Base-by-base conservation (phyloP, 2,888 invertebrate species). In the Ditylenchus weischeri region DNA sequence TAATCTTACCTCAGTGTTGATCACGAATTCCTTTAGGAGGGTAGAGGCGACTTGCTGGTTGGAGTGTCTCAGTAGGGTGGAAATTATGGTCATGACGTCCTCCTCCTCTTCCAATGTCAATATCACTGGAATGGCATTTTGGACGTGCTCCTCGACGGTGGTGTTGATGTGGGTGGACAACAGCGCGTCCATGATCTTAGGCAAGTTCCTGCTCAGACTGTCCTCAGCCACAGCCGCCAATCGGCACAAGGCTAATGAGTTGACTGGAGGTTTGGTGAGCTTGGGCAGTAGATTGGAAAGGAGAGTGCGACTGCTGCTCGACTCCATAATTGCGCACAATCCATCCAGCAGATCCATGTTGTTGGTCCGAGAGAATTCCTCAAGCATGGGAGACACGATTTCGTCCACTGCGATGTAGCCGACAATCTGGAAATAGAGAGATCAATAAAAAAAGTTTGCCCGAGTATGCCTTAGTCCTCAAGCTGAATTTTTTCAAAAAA, bases 271-370 rank as follows among this genome's bases (percentile, higher is more conserved):
- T 10, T 90, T 88, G 0, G 92, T 93, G 80, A 98, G 84, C 79
- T 86, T 85, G 5, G 96, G 96, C 70, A 99, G 90, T 71, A 98
- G 88, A 85, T 94, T 59, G 19, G 68, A 51, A 15, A 75, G 61
- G 8, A 73, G 51, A 21, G 61, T 67, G 2, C 69, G 23, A 2
- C 69, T 60, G 36, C 48, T 62, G 38, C 65, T 74, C 13, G 50
- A 65, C 18, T 91, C 90, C 92, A 98, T 93, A 51, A 98, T 91
- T 88, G 95, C 94, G 68, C 92, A 89, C 75, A 98, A 87, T 23
- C 96, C 98, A 84, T 98, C 96, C 73, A 98, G 87, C 13, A 94
- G 91, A 82, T 90, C 90, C 83, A 94, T 94, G 0, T 91, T 91
- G 63, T 89, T 86, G 29, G 87, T 88, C 36, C 62, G 48, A 0